A percentile compares a stretch with the other conserved stretches of the same genome.
phyloP scores from a whole-genome alignment of 2,113 vertebrate species.

The Nettapus auritus region DNA sequence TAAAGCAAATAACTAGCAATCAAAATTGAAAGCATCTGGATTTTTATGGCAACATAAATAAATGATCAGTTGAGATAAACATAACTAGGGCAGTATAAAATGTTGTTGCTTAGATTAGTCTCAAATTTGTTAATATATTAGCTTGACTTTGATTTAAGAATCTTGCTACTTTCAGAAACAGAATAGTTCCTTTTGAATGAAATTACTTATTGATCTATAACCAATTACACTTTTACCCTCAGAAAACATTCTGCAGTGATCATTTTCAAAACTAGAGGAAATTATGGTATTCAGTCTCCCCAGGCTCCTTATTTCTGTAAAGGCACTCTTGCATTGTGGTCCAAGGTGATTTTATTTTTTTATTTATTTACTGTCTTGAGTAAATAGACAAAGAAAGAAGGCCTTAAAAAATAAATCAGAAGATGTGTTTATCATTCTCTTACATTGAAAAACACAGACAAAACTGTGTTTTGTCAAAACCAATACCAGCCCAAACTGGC shows the following conservation, averaged over 20 bases:
- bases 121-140: constrained; percentile 62
- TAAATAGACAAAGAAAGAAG: neutral
- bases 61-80: constrained; percentile 70
- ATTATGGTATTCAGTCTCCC: constrained; percentile 8
- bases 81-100: constrained; percentile 47
- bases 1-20: constrained; percentile 67
- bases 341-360: neutral
- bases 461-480: too few relatives aligned
- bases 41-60: constrained; percentile 74
- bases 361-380: neutral
- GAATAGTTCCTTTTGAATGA: constrained; percentile 54
- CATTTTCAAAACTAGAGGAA: constrained; percentile 58
- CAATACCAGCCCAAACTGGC: too few relatives aligned
- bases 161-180: constrained; percentile 42
- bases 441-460: fast-evolving
- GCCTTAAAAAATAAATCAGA: neutral
- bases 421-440: neutral
- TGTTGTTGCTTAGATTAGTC: constrained; percentile 57
- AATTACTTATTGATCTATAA: constrained; percentile 77
- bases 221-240: constrained; percentile 68
- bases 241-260: constrained; percentile 60
- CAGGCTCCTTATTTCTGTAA: neutral
- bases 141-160: constrained; percentile 62
- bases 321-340: neutral
- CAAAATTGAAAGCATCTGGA: constrained; percentile 56